A percentile compares a stretch with the other conserved stretches of the same genome.
Conservation (phyloP, 2,888 invertebrate species). For the Heliconius cydno region DNA sequence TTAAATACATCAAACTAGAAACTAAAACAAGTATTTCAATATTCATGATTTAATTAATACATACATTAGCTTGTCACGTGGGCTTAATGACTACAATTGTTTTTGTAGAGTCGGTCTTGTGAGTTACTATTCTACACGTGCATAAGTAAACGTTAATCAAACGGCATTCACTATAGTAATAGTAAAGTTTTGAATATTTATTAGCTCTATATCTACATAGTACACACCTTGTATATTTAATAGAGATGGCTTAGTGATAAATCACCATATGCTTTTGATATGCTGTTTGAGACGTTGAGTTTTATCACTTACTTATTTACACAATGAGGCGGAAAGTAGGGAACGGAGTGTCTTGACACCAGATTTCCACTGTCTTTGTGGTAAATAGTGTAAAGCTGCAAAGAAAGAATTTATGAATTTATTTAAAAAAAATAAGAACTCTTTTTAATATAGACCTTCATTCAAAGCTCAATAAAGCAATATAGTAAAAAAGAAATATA, state of each 20-base stretch:
- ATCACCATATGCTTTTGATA: not conserved
- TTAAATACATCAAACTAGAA: not conserved
- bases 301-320: too few species aligned
- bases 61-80: constrained; percentile 44
- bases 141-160: constrained; percentile 22
- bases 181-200: constrained; percentile 23
- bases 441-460: not conserved
- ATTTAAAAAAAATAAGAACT: not conserved
- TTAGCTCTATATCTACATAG: constrained; percentile 14
- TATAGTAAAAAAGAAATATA: constrained; percentile 8
- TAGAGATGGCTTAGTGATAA: constrained; percentile 7
- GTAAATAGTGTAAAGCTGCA: not conserved
- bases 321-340: too few species aligned
- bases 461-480: not conserved
- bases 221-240: not conserved
- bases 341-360: not conserved
- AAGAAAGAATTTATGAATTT: not conserved
- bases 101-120: constrained; percentile 32
- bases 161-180: constrained; percentile 10
- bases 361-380: not conserved
- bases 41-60: constrained; percentile 41
- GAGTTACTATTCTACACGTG: constrained; percentile 31
- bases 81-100: constrained; percentile 42
- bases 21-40: constrained; percentile 7
- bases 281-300: too few species aligned